Evolutionary conservation across 1,140 invertebrate species (phyloP), one percentile per base, ranked within the genome.

Genomic region (Calosoma granatense): DNA sequence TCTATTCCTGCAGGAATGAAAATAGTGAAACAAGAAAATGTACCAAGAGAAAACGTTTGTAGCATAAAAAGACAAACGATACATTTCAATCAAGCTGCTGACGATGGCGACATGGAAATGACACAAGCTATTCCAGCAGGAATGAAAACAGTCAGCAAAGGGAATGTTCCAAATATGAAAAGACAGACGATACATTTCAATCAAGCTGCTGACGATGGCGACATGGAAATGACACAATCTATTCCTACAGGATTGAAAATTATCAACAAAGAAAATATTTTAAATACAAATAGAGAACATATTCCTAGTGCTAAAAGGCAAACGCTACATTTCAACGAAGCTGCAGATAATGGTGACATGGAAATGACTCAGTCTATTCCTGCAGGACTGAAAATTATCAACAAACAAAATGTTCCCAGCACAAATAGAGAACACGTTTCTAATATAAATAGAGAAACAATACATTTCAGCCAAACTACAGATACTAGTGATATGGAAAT

Each of bases 161-260:
- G n/a, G n/a, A n/a, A n/a, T n/a, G n/a, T n/a, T n/a, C n/a, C n/a
- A n/a, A n/a, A n/a, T n/a, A n/a, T n/a, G n/a, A n/a, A n/a, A n/a
- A 9, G 41, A 17, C 6, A 47, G 17, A 12, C 41, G 17, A 47
- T 47, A 11, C 9, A 12, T 47, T 47, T 12, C 17, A 9, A 47
- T 6, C 6, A 47, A 47, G 6, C 9, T 12, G 4, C 41, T 12
- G 17, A 47, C 4, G 15, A 12, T 9, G 41, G 41, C 4, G 17
- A 47, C 17, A 47, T 47, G 41, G 41, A 47, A 47, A 47, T 47
- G 41, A 47, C 41, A 12, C 41, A 47, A 47, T 11, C 41, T 4
- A 47, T 47, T 47, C 41, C 41, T 47, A 17, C 6, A 47, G n/a
- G 6, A 9, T 36, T 9, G 26, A 36, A 36, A 36, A 36, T 9